A percentile compares a stretch with the other conserved stretches of the same genome.
phyloP scores from a whole-genome alignment of 2,888 invertebrate species.

The Erebia aethiops region DNA sequence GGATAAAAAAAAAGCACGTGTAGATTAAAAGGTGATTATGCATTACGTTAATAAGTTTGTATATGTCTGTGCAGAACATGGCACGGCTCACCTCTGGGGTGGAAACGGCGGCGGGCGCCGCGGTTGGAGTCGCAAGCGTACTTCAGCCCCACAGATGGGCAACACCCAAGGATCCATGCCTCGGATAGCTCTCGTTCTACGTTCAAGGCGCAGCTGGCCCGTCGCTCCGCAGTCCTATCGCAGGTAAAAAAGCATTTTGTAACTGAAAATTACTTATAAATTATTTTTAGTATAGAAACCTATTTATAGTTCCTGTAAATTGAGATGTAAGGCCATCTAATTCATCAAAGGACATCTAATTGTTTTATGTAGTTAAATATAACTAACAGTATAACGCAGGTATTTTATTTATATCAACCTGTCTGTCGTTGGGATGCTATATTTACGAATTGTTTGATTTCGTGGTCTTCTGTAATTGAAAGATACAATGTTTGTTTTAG shows the following conservation, averaged over 20 bases:
- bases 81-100: slow-evolving; percentile 85
- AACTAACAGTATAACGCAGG: too few species aligned
- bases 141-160: slow-evolving; percentile 88
- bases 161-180: slow-evolving; percentile 78
- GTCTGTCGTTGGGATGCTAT: too few species aligned
- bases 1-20: not conserved
- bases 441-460: too few species aligned
- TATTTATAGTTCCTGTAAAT: too few species aligned
- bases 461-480: too few species aligned
- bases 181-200: slow-evolving; percentile 84
- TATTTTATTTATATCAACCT: too few species aligned
- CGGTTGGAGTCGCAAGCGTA: slow-evolving; percentile 85
- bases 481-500: too few species aligned
- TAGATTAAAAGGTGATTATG: not conserved
- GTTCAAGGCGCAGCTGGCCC: slow-evolving; percentile 89
- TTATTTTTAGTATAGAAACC: too few species aligned
- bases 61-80: slow-evolving; percentile 56
- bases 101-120: slow-evolving; percentile 74
- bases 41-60: not conserved
- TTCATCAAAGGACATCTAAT: too few species aligned
- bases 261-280: too few species aligned
- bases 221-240: slow-evolving; percentile 87
- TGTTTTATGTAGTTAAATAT: too few species aligned
- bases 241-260: slow-evolving; percentile 70
- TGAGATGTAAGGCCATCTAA: too few species aligned